Evolutionary conservation across 2,797 vertebrate genomes (phyloP), one percentile per base, ranked within the genome.

Genomic region (Anableps anableps): DNA sequence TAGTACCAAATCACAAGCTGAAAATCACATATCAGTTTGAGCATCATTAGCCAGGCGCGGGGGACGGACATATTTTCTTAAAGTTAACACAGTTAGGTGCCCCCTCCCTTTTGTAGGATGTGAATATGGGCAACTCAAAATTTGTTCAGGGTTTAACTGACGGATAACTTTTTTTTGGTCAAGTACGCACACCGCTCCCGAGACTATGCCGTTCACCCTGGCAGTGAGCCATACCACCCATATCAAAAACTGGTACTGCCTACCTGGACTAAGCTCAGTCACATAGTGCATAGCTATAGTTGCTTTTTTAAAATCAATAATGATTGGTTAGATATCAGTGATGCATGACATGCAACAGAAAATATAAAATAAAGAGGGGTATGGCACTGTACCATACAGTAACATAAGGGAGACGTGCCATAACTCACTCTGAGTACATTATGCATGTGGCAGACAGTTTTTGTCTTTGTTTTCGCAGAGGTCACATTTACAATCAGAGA

Each of bases 401-500:
- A 38, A 17, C 41, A 17, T n/a, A 41, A 41, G 1, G 36, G 36
- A 51, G 19, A 74, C 2, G 51, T 41, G 26, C 50, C 38, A 55
- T 55, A 38, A 55, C 50, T 74, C 31, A 74, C 66, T 58, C 26
- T 26, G 11, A 74, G 19, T 38, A 53, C 41, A 38, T 38, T 72
- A 62, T 29, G 34, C 31, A 77, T 62, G 41, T 51, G 31, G 17
- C 11, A 76, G 60, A 21, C 16, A 14, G 70, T 38, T 77, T 48
- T 80, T 36, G 41, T 73, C 13, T 79, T 62, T 55, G 26, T 76
- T 43, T 74, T 55, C 36, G n/a, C 31, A 55, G 73, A 74, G 76
- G 73, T 79, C 26, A 76, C 79, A 26, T 55, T 71, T 23, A 72
- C 43, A 75, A 74, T 76, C 43, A 29, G 50, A 76, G 45, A 76